Evolutionary conservation across 2,888 invertebrate species (phyloP).

Genomic region (Morpho deidamia): DNA sequence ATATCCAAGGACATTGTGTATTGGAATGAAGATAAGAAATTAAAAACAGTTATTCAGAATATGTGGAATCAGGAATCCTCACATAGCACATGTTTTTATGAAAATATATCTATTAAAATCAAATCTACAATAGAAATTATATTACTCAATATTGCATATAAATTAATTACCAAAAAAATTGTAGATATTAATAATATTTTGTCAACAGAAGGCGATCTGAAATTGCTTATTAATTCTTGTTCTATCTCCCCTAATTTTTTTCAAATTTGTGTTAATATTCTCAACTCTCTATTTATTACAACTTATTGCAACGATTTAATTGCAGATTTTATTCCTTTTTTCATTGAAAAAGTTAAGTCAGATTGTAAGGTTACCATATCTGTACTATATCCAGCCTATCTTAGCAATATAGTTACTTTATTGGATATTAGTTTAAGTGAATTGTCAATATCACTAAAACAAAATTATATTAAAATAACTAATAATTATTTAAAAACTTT

Average conservation of each 20-base stretch:
- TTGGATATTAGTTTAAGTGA: slow-evolving; percentile 45
- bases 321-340: slow-evolving; percentile 40
- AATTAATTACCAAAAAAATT: slow-evolving; percentile 31
- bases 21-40: slow-evolving; percentile 37
- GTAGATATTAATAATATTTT: slow-evolving; percentile 33
- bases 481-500: slow-evolving; percentile 38
- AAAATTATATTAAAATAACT: slow-evolving; percentile 35
- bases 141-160: slow-evolving; percentile 37
- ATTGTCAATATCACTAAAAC: slow-evolving; percentile 30
- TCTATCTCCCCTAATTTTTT: slow-evolving; percentile 50
- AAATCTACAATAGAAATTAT: slow-evolving; percentile 50
- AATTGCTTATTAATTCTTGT: slow-evolving; percentile 39
- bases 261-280: slow-evolving; percentile 49
- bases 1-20: slow-evolving; percentile 45
- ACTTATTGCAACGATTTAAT: slow-evolving; percentile 44
- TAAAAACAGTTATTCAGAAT: slow-evolving; percentile 37
- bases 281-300: slow-evolving; percentile 50
- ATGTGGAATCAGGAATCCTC: slow-evolving; percentile 40
- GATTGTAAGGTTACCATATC: slow-evolving; percentile 32
- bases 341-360: slow-evolving; percentile 40
- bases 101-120: slow-evolving; percentile 51
- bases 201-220: slow-evolving; percentile 26
- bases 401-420: slow-evolving; percentile 42
- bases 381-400: slow-evolving; percentile 43
- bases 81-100: slow-evolving; percentile 24